Conservation (phyloP, 2,797 vertebrate species). For the Gallinago stenura region DNA sequence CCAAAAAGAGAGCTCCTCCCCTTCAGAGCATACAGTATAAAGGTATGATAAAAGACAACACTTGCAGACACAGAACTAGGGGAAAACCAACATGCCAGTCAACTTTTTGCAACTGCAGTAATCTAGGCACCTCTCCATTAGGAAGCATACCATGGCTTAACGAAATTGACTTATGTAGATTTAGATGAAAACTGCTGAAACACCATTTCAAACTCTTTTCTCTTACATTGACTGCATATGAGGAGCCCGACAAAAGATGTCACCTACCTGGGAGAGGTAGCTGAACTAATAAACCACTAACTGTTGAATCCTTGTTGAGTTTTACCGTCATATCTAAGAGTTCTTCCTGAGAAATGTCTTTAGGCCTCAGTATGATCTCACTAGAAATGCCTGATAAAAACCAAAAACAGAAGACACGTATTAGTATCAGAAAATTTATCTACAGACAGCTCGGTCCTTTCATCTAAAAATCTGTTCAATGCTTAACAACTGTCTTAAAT, state of each 20-base stretch:
- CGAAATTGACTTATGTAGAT: rapidly evolving
- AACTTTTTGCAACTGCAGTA: background rate
- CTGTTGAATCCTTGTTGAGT: constrained; percentile 88
- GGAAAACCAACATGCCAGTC: background rate
- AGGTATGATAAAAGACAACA: background rate
- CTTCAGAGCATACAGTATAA: background rate
- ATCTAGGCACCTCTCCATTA: background rate
- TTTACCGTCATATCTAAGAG: constrained; percentile 87
- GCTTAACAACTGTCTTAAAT: background rate
- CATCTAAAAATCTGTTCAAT: background rate
- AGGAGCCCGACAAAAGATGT: background rate
- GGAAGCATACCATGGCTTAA: background rate
- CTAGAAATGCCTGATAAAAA: constrained; percentile 88
- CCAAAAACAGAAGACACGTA: background rate
- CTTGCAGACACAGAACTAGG: background rate
- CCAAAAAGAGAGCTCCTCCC: background rate
- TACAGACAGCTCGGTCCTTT: background rate
- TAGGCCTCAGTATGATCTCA: constrained; percentile 87
- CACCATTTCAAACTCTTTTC: background rate
- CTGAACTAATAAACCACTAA: constrained; percentile 92
- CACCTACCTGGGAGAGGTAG: constrained; percentile 90
- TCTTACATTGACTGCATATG: background rate
- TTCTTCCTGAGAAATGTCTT: constrained; percentile 89
- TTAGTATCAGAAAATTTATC: background rate
- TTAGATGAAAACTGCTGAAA: background rate